Evolutionary conservation across 2,888 invertebrate genomes (phyloP).

Genomic region (Leptopilina myrica): DNA sequence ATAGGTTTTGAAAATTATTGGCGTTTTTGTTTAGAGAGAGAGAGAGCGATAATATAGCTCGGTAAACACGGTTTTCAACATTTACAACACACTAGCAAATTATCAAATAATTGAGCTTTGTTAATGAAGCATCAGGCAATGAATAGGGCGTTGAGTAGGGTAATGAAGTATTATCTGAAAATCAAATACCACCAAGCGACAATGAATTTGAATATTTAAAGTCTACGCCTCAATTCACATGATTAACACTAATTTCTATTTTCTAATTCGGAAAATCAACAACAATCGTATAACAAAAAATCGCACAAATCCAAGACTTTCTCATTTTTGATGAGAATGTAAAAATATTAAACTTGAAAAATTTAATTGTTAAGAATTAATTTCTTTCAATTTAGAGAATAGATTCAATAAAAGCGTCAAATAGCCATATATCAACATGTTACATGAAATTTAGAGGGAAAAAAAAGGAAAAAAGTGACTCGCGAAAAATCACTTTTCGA

Average conservation of each 20-base stretch:
- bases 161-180: constrained; percentile 28
- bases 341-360: too few relatives aligned
- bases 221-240: not conserved
- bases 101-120: constrained; percentile 16
- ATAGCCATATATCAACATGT: too few relatives aligned
- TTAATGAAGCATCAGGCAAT: constrained; percentile 22
- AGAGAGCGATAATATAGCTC: not conserved
- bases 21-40: not conserved
- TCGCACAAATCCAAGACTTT: too few relatives aligned
- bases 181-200: constrained; percentile 16
- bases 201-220: not conserved
- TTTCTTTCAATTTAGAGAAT: too few relatives aligned
- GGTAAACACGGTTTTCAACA: constrained; percentile 3
- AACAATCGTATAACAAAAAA: too few relatives aligned
- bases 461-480: too few relatives aligned
- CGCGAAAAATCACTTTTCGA: not conserved
- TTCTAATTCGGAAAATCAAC: not conserved
- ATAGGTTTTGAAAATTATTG: not conserved
- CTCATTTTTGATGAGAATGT: too few relatives aligned
- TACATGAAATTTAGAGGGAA: too few relatives aligned
- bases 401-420: too few relatives aligned
- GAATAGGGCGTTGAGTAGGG: constrained; percentile 13
- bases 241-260: not conserved
- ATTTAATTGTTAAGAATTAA: too few relatives aligned
- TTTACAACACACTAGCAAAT: not conserved